Evolutionary conservation across 2,797 vertebrate genomes (phyloP), one percentile per base, ranked within the genome.

Genomic region (Serranus cabrilla): DNA sequence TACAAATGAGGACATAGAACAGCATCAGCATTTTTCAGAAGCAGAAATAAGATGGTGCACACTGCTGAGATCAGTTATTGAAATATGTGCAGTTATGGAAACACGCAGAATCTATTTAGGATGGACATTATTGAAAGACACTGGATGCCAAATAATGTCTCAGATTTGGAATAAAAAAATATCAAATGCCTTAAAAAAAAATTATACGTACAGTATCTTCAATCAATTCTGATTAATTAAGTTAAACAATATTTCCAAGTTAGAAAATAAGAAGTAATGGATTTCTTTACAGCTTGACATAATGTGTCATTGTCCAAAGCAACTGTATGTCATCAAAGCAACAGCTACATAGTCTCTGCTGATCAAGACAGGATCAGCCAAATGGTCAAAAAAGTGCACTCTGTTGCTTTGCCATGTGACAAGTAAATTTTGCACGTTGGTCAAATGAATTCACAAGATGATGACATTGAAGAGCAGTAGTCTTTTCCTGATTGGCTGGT

Each of bases 1-100:
- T 97, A 97, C 76, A 87, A 80, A 82, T 69, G 14, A 87, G 54
- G 68, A 46, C 59, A 59, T 5, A 52, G 20, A 74, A 39, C 20
- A 20, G 45, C 31, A 45, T 79, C 72, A 63, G 71, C 75, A 57
- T 55, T 81, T 77, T 79, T 73, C 31, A 67, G 46, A 71, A 27
- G 34, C 65, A 54, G 54, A 84, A 46, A 43, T 40, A 51, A 59
- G 37, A 59, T 18, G 42, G 18, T 52, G 18, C 34, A 65, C 13
- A 4, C 42, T 34, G 21, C 76, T 25, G 37, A 40, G n/a, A 62
- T 34, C 58, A 62, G n/a, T 71, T 73, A 51, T 40, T 52, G 56
- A 43, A 71, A 56, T 40, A 71, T 49, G 8, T 66, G 13, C 49
- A 60, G 31, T 46, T 58, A 75, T 37, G 40, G 47, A 71, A 74